Base-by-base conservation (phyloP, 2,888 invertebrate species). In the Lepeophtheirus nordmannii region DNA sequence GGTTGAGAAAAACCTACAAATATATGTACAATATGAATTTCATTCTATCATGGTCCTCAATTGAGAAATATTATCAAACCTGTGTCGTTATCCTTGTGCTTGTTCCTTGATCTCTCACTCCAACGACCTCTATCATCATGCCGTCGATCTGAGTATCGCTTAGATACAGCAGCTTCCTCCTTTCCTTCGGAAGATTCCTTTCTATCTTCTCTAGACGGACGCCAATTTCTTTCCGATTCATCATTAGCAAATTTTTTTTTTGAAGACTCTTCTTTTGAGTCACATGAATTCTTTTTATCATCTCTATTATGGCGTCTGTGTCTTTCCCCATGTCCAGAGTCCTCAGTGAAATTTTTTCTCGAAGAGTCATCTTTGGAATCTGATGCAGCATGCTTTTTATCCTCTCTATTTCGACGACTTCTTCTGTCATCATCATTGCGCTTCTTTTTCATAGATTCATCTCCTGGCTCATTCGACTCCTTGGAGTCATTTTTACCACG, bases 121-220 rank as follows among this genome's bases (percentile, higher is more conserved):
- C 60, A 37, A 60, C 53, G 53, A 46, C 53, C 53, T 60, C 60
- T 17, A 17, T 60, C 60, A 10, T 37, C 60, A 11, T 60, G 17
- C 22, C 57, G 60, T 11, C 30, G 60, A 60, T 37, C 60, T 10
- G 30, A 22, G 17, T 57, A 30, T n/a, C 60, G 60, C 23, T 37
- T 60, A 38, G 22, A 17, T 60, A 3, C 8, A 1, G n/a, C 60
- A 1, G 11, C 60, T 14, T 14, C 22, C 22, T 60, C 23, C 37
- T 30, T 37, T 60, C 57, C 53, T 46, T n/a, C 53, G 8, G 17
- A 17, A 8, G 30, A 30, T 30, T 30, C 30, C 7, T 30, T 30
- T 30, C 7, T 30, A 30, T 30, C 30, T 7, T 30, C 30, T 30
- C 30, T 30, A 30, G 30, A 30, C 30, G 2, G 30, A 30, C 30